A percentile compares a stretch with the other conserved stretches of the same genome.
Conservation (phyloP, 2,797 vertebrate genomes). For the Mormyrus hasselquistii region DNA sequence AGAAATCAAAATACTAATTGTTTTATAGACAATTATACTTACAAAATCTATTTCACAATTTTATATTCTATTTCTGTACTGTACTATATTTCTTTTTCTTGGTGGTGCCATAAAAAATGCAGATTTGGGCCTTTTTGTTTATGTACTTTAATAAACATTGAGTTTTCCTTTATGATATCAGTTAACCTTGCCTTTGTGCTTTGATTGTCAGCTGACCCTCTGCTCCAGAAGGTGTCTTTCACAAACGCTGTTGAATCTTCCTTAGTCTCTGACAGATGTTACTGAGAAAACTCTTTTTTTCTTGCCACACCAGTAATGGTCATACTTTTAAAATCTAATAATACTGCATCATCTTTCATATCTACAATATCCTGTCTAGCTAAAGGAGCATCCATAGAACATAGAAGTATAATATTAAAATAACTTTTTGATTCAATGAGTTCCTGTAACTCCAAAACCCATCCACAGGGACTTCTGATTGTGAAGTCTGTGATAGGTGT, state of each 20-base stretch:
- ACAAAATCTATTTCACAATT: not conserved
- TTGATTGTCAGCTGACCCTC: not conserved
- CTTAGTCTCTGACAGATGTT: not conserved
- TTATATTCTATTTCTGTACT: not conserved
- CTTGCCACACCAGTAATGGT: not conserved
- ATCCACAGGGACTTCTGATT: not conserved
- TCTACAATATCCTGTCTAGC: not conserved
- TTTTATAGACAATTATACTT: not conserved
- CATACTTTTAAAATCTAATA: not conserved
- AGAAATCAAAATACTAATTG: not conserved
- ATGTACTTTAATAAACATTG: not conserved
- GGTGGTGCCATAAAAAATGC: not conserved
- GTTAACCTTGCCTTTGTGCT: not conserved
- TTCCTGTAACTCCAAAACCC: not conserved
- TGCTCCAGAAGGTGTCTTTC: not conserved
- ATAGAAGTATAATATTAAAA: not conserved
- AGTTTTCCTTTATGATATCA: not conserved
- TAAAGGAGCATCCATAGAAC: not conserved
- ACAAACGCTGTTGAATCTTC: not conserved
- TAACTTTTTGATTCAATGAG: not conserved
- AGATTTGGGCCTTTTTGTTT: not conserved
- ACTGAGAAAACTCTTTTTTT: not conserved
- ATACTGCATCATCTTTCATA: not conserved
- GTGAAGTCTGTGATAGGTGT: not conserved
- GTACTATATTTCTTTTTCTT: not conserved